Conservation (phyloP, 2,113 vertebrate species). For the Ramphastos sulfuratus region DNA sequence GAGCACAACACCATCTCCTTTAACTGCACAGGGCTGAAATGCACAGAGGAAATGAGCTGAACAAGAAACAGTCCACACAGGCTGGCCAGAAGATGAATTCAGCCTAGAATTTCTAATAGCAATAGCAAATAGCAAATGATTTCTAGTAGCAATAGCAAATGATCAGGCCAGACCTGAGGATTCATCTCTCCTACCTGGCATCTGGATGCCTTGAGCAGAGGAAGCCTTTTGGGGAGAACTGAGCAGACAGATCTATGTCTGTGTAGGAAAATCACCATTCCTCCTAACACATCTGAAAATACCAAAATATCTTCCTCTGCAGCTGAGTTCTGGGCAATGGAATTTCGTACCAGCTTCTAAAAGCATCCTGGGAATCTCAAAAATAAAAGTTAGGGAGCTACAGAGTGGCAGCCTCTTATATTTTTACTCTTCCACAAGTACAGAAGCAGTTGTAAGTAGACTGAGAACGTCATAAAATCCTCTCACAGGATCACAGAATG, state of each 20-base stretch:
- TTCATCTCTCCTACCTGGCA: not conserved
- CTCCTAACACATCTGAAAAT: conserved; percentile 30
- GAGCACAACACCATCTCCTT: not conserved
- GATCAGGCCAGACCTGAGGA: not conserved
- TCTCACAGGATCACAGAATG: too few relatives aligned
- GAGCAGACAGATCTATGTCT: not conserved
- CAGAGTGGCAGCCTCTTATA: not conserved
- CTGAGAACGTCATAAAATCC: not conserved
- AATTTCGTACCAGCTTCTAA: conserved; percentile 9
- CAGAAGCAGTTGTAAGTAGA: not conserved
- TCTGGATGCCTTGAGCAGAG: not conserved
- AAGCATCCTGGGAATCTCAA: not conserved
- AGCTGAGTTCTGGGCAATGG: conserved; percentile 4
- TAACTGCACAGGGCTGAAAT: not conserved
- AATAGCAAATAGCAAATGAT: not conserved
- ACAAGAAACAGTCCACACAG: not conserved
- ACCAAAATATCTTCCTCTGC: not conserved
- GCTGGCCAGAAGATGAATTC: not conserved
- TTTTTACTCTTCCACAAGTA: not conserved
- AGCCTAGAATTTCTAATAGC: not conserved
- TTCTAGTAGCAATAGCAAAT: not conserved
- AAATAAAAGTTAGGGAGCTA: not conserved
- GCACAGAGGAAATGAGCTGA: not conserved
- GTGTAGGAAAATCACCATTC: not conserved
- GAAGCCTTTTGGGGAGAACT: not conserved